Evolutionary conservation across 2,113 vertebrate species (phyloP).

Genomic region (Lichenostomus cassidix): DNA sequence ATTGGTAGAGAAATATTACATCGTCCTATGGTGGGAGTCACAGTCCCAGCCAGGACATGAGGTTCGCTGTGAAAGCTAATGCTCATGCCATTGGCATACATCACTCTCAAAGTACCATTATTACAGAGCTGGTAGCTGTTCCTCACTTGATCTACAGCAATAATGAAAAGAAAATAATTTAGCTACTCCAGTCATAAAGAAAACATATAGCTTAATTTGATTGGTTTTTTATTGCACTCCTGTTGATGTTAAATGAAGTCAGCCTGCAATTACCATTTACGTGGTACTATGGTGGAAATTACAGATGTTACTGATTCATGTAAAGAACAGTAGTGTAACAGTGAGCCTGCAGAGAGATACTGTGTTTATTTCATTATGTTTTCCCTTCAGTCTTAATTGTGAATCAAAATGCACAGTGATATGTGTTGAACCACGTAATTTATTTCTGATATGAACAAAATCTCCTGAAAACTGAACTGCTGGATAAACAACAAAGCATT

Average conservation of each 20-base stretch:
- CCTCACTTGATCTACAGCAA: constrained; percentile 93
- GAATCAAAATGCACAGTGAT: constrained; percentile 64
- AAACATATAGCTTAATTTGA: constrained; percentile 71
- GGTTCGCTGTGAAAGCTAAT: constrained; percentile 99
- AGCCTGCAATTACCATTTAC: constrained; percentile 70
- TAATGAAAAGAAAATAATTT: constrained; percentile 64
- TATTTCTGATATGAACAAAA: constrained; percentile 51
- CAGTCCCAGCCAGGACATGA: constrained; percentile 93
- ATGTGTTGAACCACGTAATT: constrained; percentile 52
- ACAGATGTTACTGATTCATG: constrained; percentile 65
- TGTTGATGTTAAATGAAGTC: constrained; percentile 70
- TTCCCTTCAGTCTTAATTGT: constrained; percentile 69
- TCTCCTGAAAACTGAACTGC: constrained; percentile 50
- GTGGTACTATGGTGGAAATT: constrained; percentile 62
- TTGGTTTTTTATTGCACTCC: constrained; percentile 71
- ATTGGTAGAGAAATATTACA: constrained; percentile 98
- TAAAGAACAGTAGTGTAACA: constrained; percentile 70
- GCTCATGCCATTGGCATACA: constrained; percentile 98
- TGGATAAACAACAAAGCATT: constrained; percentile 34
- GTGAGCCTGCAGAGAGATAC: constrained; percentile 69
- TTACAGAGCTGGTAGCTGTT: constrained; percentile 99
- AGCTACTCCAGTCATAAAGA: constrained; percentile 65
- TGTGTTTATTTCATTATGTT: constrained; percentile 63
- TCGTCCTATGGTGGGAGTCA: constrained; percentile 95
- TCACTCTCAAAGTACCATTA: constrained; percentile 95